Conservation (phyloP, 2,797 vertebrate species). For the Anas acuta region DNA sequence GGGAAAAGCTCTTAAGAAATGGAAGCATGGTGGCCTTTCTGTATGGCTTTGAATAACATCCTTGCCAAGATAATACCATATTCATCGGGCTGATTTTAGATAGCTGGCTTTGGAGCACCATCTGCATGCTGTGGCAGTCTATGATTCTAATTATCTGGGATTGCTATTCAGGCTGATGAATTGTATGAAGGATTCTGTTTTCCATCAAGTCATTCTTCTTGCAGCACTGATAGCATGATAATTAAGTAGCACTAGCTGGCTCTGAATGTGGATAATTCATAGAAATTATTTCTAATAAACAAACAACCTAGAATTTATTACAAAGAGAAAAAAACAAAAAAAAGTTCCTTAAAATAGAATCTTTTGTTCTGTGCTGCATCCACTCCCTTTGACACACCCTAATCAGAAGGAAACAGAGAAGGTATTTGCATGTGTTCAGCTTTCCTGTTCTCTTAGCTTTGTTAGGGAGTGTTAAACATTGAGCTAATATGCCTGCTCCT, state of each 20-base stretch:
- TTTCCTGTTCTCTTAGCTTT: background rate
- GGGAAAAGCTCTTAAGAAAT: background rate
- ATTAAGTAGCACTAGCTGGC: constrained; percentile 35
- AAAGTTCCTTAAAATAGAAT: background rate
- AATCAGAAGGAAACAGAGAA: background rate
- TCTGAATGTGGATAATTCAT: constrained; percentile 38
- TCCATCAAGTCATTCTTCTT: constrained; percentile 4
- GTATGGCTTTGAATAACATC: background rate
- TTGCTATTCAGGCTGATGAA: constrained; percentile 33
- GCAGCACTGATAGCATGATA: constrained; percentile 20
- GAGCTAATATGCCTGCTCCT: background rate
- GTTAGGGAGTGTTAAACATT: background rate
- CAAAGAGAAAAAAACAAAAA: background rate
- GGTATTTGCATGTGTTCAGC: background rate
- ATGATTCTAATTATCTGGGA: constrained; percentile 30
- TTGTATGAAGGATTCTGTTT: constrained; percentile 36
- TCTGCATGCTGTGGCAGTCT: constrained; percentile 48
- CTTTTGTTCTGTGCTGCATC: background rate
- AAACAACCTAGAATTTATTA: background rate
- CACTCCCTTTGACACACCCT: background rate
- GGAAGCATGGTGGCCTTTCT: background rate
- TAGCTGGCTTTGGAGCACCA: constrained; percentile 25
- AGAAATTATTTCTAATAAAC: constrained; percentile 50
- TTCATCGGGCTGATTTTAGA: constrained; percentile 1
- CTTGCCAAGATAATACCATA: constrained; percentile 6